Percentiles rank a stretch among this genome's conserved stretches.
Conservation (phyloP, 2,113 vertebrate genomes). For the Lepisosteus osseus region DNA sequence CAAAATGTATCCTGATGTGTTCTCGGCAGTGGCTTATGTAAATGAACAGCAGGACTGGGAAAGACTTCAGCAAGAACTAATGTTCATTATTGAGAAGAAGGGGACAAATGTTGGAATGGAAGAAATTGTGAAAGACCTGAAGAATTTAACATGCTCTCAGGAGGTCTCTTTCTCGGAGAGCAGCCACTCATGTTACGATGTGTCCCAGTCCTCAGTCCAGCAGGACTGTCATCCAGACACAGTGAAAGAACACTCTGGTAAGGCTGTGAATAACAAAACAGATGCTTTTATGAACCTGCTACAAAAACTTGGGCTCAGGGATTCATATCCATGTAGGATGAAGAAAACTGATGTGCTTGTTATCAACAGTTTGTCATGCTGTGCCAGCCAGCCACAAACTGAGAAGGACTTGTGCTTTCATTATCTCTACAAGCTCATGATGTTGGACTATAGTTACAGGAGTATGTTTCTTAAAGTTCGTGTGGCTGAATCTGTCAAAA, state of each 20-base stretch:
- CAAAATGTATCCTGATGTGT: neutral
- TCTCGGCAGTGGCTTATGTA: neutral
- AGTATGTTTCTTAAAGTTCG: too few species aligned
- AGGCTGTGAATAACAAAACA: neutral
- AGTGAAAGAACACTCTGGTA: neutral
- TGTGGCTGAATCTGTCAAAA: too few species aligned
- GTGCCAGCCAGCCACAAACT: slow-evolving; percentile 27
- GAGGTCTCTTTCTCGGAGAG: too few species aligned
- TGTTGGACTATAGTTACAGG: slow-evolving; percentile 38
- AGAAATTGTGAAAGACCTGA: too few species aligned
- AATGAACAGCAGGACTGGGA: neutral
- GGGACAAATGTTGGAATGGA: too few species aligned
- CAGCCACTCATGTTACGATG: too few species aligned
- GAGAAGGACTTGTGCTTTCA: slow-evolving; percentile 36
- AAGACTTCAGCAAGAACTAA: neutral
- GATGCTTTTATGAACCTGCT: slow-evolving; percentile 25
- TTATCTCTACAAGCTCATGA: slow-evolving; percentile 43
- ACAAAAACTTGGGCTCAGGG: slow-evolving; percentile 38
- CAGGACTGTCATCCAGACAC: too few species aligned
- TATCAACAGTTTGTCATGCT: slow-evolving; percentile 33
- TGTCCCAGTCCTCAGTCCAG: too few species aligned
- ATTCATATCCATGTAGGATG: slow-evolving; percentile 39
- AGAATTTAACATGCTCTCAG: too few species aligned
- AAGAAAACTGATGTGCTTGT: slow-evolving; percentile 34
- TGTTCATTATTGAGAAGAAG: neutral